Base-by-base conservation (phyloP, 2,797 vertebrate species). In the Myoxocephalus aenaeus region DNA sequence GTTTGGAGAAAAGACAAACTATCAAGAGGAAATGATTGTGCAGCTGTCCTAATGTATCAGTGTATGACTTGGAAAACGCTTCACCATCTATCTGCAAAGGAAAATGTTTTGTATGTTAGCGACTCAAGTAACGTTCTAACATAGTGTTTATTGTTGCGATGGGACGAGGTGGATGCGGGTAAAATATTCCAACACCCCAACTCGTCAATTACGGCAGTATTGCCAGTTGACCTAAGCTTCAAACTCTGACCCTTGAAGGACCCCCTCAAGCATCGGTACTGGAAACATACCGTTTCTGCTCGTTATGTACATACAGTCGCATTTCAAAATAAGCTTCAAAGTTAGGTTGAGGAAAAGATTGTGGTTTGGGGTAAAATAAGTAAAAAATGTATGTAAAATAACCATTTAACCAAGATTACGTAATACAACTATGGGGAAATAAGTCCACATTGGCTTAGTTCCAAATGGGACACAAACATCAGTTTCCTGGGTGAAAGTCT, bases 11-110 rank as follows among this genome's bases (percentile, higher is more conserved):
- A 18, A 54, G 73, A 79, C 79, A 78, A 77, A 83, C 66, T 69
- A 84, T 82, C 74, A 67, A 59, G 76, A 82, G 82, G 77, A 80
- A 75, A 75, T 64, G 61, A 85, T 38, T 73, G 66, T 66, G 78
- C 72, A 65, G 77, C 77, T 38, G 72, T 77, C 44, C 65, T 80
- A 36, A 76, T 73, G 73, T 53, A 65, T 44, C 69, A 62, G 42
- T 8, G 65, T 34, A 15, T 18, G 62, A 62, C 50, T 72, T 57
- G 59, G 65, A 77, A 76, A 81, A 83, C 70, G 74, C 64, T 70
- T 70, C 2, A 17, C 48, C 59, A 34, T 62, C 70, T 29, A 20
- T 73, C 65, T 42, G 67, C 65, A 48, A 32, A 25, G 57, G 59
- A n/a, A 27, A 14, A 20, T n/a, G 13, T 1, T 59, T 58, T 40